Evolutionary conservation across 2,888 invertebrate species (phyloP).

Genomic region (Lottia gigantea): DNA sequence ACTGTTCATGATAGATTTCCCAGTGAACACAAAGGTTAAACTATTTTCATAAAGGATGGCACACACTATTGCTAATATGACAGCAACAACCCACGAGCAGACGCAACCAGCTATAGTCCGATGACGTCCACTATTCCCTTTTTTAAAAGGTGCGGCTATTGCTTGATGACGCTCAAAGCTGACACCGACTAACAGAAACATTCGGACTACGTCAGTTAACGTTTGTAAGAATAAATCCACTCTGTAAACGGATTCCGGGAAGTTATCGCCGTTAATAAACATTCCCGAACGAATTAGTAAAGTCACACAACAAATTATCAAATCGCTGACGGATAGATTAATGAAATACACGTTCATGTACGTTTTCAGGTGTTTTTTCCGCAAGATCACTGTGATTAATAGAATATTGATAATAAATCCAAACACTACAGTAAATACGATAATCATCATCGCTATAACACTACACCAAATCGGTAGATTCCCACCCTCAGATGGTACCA

Average conservation of each 20-base stretch:
- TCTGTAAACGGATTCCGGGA: slow-evolving; percentile 24
- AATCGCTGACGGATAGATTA: neutral
- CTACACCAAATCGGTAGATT: neutral
- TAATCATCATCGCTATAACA: neutral
- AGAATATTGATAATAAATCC: neutral
- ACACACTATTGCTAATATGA: neutral
- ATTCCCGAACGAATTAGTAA: neutral
- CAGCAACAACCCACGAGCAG: neutral
- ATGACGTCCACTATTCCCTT: slow-evolving; percentile 20
- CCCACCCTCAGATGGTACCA: neutral
- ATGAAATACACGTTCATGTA: slow-evolving; percentile 7
- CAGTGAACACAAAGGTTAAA: neutral
- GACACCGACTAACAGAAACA: slow-evolving; percentile 42
- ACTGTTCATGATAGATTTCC: neutral
- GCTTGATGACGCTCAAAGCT: slow-evolving; percentile 55
- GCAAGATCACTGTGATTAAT: neutral
- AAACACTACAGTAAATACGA: neutral
- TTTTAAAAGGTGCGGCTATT: slow-evolving; percentile 50
- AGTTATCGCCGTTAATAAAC: neutral
- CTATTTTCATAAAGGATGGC: slow-evolving; percentile 13
- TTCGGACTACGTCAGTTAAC: slow-evolving; percentile 41
- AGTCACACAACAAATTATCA: neutral
- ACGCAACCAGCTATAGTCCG: neutral
- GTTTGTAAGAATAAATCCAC: slow-evolving; percentile 40
- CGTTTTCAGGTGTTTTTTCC: neutral